Evolutionary conservation across 2,113 vertebrate genomes (phyloP), one percentile per base, ranked within the genome.

Genomic region (Origma solitaria): DNA sequence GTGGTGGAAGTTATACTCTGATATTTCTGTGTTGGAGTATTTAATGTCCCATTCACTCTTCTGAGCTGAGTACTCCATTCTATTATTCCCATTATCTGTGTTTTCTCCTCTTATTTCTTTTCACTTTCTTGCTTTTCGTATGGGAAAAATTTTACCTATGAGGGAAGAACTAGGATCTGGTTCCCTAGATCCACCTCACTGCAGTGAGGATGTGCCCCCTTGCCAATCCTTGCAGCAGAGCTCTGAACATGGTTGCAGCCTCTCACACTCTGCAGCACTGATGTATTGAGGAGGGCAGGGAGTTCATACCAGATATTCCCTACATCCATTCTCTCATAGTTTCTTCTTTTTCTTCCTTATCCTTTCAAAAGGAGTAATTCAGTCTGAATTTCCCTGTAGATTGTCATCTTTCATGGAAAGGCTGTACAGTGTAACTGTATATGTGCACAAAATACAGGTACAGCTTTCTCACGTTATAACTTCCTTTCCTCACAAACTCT

Each of bases 371-470:
- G 7, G 6, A 78, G 2, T 33, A 50, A 56, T 78, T 94, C 44
- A 62, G 8, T 51, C 14, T 66, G 42, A 91, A 56, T 17, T 86
- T 88, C 44, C 11, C 23, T 35, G 15, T 40, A 51, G 54, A 88
- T 21, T 81, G 49, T 35, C 37, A 45, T 21, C 33, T 86, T 80
- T 50, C 33, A 70, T 22, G 9, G 50, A 42, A 82, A 57, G 3
- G 0, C 15, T 62, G 5, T 35, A 25, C 4, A 40, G 4, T 31
- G 28, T 49, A 57, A 31, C 11, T 1, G 0, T 9, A 2, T 44
- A 71, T 15, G 6, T 61, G 38, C 37, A 72, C 49, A 42, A 35
- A 88, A 72, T 72, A 68, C 3, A 77, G n/a, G 10, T 54, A 61
- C 17, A 38, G 5, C 10, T 87, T 89, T 79, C 33, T 53, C 11